Percentiles rank a stretch among this genome's conserved stretches.
Evolutionary conservation across 2,113 vertebrate genomes (phyloP).

Genomic region (Engystomops pustulosus): DNA sequence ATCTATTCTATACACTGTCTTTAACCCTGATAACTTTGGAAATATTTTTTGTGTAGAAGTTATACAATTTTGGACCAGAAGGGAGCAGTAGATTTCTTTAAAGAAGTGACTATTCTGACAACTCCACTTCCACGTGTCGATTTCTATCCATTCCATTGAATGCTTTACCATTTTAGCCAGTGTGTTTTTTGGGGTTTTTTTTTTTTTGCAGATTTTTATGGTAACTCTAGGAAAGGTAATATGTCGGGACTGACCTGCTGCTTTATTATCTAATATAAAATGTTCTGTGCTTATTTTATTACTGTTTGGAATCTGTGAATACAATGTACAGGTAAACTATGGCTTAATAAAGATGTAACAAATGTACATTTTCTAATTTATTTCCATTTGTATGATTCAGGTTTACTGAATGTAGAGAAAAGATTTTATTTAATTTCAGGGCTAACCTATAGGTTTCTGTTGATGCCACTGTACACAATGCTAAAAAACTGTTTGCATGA

Average conservation of each 20-base stretch:
- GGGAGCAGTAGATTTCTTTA: too few species aligned
- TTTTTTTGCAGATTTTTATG: neutral
- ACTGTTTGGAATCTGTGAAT: neutral
- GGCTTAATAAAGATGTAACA: neutral
- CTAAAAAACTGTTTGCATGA: conserved; percentile 37
- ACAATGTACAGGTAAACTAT: conserved; percentile 18
- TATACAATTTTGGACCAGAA: too few species aligned
- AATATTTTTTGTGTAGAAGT: too few species aligned
- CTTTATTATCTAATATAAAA: neutral
- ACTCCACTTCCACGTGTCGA: too few species aligned
- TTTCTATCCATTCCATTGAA: too few species aligned
- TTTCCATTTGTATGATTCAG: neutral
- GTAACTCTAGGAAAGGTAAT: neutral
- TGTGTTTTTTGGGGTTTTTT: too few species aligned
- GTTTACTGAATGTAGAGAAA: conserved; percentile 41
- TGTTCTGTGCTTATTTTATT: neutral
- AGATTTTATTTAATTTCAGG: conserved; percentile 7
- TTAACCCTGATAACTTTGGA: too few species aligned
- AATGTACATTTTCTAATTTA: conserved; percentile 49
- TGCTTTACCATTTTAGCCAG: too few species aligned
- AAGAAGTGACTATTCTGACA: too few species aligned
- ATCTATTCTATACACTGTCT: too few species aligned
- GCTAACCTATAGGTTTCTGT: neutral
- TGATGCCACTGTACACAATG: neutral
- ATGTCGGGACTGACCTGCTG: neutral